phyloP scores from a whole-genome alignment of 2,888 invertebrate genomes.

The Timema cristinae region DNA sequence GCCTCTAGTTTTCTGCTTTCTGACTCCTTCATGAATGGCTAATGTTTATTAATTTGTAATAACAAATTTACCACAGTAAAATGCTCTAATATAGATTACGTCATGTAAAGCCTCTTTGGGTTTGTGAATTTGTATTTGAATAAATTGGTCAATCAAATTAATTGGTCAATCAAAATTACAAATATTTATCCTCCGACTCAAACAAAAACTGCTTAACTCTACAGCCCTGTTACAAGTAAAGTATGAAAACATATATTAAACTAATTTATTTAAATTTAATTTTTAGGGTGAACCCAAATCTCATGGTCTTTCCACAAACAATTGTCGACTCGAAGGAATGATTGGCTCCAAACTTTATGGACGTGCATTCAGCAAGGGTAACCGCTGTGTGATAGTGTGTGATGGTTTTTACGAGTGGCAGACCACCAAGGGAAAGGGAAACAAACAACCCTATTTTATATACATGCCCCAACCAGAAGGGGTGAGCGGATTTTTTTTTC shows the following conservation, averaged over 20 bases:
- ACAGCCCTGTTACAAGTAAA: neutral
- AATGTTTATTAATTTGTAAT: no score
- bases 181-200: neutral
- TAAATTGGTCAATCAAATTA: neutral
- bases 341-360: slow-evolving; percentile 65
- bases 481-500: slow-evolving; percentile 39
- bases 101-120: no score
- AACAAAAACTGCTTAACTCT: no score
- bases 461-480: slow-evolving; percentile 58
- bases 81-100: no score
- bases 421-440: slow-evolving; percentile 50
- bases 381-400: slow-evolving; percentile 70
- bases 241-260: slow-evolving; percentile 4
- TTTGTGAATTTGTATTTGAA: no score
- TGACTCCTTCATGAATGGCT: no score
- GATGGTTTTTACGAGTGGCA: slow-evolving; percentile 86
- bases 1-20: neutral
- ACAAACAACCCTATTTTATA: slow-evolving; percentile 71
- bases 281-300: slow-evolving; percentile 58
- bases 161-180: neutral
- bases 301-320: slow-evolving; percentile 69
- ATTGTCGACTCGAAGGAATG: slow-evolving; percentile 71
- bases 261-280: slow-evolving; percentile 8
- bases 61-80: no score
- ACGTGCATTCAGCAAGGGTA: slow-evolving; percentile 61